These are phyloP conservation scores for Marronus borbonicus DNA, from an alignment of 2,888 invertebrate species.

Conservation along the genomic window DNA sequence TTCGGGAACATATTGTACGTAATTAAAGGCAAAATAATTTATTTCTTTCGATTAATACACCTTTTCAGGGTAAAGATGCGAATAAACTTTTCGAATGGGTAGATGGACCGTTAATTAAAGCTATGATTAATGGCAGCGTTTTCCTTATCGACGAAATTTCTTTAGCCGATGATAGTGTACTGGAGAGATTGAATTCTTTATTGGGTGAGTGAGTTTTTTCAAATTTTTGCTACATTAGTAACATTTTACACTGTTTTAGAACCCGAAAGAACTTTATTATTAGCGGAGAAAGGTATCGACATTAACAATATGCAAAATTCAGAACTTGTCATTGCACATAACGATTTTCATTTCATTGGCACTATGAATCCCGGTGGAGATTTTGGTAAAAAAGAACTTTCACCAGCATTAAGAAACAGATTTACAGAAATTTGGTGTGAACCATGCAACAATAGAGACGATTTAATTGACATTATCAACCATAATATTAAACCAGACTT, in stretches of 20 bases:
- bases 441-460: constrained; percentile 79
- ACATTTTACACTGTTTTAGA: constrained; percentile 71
- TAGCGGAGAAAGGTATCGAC: constrained; percentile 91
- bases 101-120: constrained; percentile 93
- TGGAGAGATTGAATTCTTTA: constrained; percentile 97
- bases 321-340: constrained; percentile 77
- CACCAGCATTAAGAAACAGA: constrained; percentile 96
- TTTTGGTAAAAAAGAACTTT: constrained; percentile 99
- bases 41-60: constrained; percentile 36
- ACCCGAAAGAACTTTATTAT: constrained; percentile 90
- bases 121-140: constrained; percentile 90
- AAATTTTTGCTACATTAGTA: not conserved
- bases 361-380: constrained; percentile 99
- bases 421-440: constrained; percentile 99
- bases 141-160: constrained; percentile 99
- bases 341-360: constrained; percentile 91
- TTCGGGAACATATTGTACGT: constrained; percentile 73
- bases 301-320: constrained; percentile 71
- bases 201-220: constrained; percentile 72
- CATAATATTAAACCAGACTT: constrained; percentile 79
- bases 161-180: constrained; percentile 96
- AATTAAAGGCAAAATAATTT: constrained; percentile 20
- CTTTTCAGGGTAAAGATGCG: constrained; percentile 60
- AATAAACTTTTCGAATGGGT: constrained; percentile 94
- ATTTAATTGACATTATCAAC: constrained; percentile 85